A percentile compares a stretch with the other conserved stretches of the same genome.
Evolutionary conservation across 2,113 vertebrate species (phyloP).

Genomic region (Grammomys surdaster): DNA sequence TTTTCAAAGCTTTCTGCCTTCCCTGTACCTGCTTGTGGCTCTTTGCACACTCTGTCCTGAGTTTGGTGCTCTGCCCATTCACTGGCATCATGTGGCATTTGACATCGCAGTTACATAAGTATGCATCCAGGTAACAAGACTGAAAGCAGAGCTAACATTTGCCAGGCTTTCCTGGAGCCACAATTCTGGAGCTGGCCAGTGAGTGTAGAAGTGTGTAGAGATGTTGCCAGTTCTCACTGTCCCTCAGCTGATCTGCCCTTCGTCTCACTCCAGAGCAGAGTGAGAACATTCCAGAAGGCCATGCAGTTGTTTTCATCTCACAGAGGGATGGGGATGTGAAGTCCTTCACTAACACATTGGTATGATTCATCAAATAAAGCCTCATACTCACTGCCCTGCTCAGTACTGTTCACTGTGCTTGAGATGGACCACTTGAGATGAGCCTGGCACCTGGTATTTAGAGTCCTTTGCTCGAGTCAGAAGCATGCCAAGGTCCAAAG

Average conservation of each 20-base stretch:
- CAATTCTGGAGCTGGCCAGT: background rate
- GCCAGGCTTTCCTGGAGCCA: background rate
- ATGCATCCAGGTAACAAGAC: background rate
- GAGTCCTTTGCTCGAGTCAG: background rate
- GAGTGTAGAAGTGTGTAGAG: background rate
- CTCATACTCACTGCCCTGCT: background rate
- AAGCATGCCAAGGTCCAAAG: background rate
- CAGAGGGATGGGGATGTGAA: background rate
- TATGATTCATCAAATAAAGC: background rate
- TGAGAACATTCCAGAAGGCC: background rate
- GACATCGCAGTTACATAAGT: background rate
- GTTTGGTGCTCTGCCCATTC: background rate
- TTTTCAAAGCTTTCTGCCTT: background rate
- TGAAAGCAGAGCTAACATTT: background rate
- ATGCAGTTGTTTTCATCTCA: conserved; percentile 41
- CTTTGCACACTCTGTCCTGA: background rate
- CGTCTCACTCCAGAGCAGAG: background rate
- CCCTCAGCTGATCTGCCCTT: background rate
- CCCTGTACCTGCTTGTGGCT: background rate
- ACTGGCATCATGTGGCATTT: background rate
- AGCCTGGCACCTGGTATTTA: background rate
- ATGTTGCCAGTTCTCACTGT: background rate
- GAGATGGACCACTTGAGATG: background rate
- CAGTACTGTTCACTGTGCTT: background rate
- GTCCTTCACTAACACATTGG: background rate